A percentile compares a stretch with the other conserved stretches of the same genome.
Conservation (phyloP, 2,113 vertebrate genomes). For the Chelonoidis abingdonii region DNA sequence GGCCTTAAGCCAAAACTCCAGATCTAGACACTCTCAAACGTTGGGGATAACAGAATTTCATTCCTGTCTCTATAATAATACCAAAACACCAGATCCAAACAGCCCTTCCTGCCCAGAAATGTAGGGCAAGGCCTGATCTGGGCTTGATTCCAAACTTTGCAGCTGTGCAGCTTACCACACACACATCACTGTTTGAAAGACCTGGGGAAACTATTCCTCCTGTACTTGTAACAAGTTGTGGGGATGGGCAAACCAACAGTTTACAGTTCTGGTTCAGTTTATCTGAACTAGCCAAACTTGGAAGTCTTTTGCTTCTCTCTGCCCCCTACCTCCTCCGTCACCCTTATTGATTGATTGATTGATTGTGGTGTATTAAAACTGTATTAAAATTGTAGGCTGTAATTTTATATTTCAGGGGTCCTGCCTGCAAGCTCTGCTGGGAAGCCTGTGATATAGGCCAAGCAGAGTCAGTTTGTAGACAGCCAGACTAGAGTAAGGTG, state of each 20-base stretch:
- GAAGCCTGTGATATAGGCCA: not conserved
- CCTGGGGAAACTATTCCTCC: not conserved
- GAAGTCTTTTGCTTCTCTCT: not conserved
- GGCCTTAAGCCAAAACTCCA: fast-evolving
- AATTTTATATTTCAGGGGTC: not conserved
- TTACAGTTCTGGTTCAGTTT: not conserved
- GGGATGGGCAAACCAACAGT: not conserved
- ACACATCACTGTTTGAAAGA: not conserved
- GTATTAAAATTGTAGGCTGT: not conserved
- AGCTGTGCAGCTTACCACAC: not conserved
- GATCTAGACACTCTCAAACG: not conserved
- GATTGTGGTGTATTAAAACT: not conserved
- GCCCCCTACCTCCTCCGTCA: not conserved
- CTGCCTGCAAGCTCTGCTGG: not conserved
- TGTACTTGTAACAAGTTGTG: not conserved
- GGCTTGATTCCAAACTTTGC: not conserved
- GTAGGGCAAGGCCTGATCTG: not conserved
- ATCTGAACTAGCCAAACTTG: not conserved
- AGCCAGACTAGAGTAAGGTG: not conserved
- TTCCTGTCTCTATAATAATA: not conserved
- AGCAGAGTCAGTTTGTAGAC: not conserved
- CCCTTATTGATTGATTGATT: not conserved
- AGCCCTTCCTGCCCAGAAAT: not conserved
- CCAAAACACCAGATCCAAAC: not conserved
- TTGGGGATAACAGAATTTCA: not conserved